These are phyloP conservation scores for Triops longicaudatus DNA, from an alignment of 1,140 invertebrate genomes.

Conservation along the genomic window DNA sequence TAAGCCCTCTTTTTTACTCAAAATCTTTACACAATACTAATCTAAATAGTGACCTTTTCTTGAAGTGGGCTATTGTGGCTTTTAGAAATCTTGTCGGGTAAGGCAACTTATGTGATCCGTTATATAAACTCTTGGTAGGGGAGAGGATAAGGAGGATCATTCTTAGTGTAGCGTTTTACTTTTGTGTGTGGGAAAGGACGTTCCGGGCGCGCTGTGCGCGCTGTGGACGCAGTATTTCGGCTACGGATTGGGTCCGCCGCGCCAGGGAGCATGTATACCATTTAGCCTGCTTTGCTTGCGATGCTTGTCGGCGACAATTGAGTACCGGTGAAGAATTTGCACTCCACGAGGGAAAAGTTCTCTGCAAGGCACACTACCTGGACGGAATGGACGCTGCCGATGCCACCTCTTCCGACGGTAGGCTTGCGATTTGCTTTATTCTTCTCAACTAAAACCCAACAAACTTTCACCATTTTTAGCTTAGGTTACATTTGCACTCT, in stretches of 20 bases:
- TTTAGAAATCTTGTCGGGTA: neutral
- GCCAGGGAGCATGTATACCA: conserved; percentile 92
- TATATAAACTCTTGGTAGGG: too few species aligned
- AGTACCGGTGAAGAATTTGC: conserved; percentile 97
- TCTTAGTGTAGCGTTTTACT: neutral
- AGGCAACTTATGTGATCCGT: too few species aligned
- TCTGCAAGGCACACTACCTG: conserved; percentile 93
- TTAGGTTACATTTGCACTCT: too few species aligned
- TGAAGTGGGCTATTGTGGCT: neutral
- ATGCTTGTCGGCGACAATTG: conserved; percentile 91
- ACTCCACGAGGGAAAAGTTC: conserved; percentile 77
- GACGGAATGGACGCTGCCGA: conserved; percentile 85
- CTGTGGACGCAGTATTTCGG: conserved; percentile 80
- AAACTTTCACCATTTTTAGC: too few species aligned
- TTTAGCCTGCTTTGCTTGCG: conserved; percentile 96
- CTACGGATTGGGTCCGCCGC: conserved; percentile 93
- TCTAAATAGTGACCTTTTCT: conserved; percentile 2
- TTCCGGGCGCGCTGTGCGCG: conserved; percentile 95
- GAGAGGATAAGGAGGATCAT: too few species aligned
- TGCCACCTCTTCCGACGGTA: conserved; percentile 71
- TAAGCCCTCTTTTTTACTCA: neutral
- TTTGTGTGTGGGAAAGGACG: conserved; percentile 55
- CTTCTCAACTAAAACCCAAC: neutral
- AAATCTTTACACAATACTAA: neutral
- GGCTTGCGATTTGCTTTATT: conserved; percentile 34